Conservation (phyloP, 2,797 vertebrate genomes). For the Coracias cyanogaster region DNA sequence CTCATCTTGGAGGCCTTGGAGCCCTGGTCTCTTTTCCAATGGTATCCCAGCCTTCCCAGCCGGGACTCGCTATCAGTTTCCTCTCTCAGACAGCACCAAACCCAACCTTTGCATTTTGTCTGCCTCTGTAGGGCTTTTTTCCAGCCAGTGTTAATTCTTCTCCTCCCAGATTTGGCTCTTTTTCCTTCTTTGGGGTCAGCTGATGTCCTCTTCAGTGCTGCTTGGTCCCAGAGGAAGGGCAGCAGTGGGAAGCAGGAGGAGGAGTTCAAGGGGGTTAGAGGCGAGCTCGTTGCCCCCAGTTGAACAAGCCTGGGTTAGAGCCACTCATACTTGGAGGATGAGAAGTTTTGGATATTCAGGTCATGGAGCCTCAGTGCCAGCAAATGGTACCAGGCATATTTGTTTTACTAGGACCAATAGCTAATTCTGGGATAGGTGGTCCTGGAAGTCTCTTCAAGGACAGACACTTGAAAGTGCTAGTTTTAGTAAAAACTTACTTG, state of each 20-base stretch:
- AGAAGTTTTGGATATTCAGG: background rate
- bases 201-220: background rate
- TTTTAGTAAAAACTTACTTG: background rate
- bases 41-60: background rate
- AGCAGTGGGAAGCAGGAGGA: background rate
- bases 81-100: background rate
- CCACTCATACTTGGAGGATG: fast-evolving
- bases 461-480: background rate
- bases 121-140: background rate
- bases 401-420: background rate
- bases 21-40: background rate
- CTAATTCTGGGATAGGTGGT: background rate
- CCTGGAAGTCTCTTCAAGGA: background rate
- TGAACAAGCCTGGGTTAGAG: background rate
- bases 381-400: fast-evolving
- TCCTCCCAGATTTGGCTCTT: background rate
- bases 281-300: background rate
- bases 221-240: background rate
- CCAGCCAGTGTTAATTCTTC: background rate
- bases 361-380: background rate
- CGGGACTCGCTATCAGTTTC: background rate
- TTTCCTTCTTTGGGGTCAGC: background rate
- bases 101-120: background rate
- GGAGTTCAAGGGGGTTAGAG: background rate
- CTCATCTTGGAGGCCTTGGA: background rate